Percentiles rank a stretch among this genome's conserved stretches.
Conservation (phyloP, 2,797 vertebrate species). For the Balearica regulorum region DNA sequence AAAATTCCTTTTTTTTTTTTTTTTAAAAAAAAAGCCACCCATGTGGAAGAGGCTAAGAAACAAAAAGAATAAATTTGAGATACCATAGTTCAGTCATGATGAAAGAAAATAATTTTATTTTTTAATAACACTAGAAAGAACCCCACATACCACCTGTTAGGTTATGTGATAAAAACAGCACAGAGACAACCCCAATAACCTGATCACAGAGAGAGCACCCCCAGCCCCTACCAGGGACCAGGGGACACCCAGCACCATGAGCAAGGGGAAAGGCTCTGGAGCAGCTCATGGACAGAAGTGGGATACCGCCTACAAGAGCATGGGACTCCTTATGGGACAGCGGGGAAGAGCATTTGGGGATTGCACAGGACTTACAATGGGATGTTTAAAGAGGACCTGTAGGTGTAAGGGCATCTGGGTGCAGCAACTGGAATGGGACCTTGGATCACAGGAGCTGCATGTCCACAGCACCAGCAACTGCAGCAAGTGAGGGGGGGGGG, state of each 20-base stretch:
- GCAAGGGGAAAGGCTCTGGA: neutral
- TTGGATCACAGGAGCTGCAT: neutral
- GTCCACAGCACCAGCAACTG: neutral
- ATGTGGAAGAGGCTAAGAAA: neutral
- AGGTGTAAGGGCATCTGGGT: neutral
- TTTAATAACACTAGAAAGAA: neutral
- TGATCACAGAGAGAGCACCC: neutral
- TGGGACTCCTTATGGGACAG: neutral
- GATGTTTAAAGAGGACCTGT: neutral
- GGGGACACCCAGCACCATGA: neutral
- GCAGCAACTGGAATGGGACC: neutral
- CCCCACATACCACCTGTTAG: neutral
- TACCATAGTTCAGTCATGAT: neutral
- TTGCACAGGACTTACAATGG: neutral
- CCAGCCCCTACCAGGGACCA: neutral
- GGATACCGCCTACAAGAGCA: accelerated
- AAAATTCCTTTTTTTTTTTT: neutral
- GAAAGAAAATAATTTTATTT: neutral
- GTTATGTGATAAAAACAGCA: neutral
- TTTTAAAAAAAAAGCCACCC: neutral
- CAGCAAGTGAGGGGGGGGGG: accelerated
- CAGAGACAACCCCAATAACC: neutral
- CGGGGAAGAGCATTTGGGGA: neutral
- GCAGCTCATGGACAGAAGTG: neutral
- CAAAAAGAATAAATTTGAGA: neutral